Evolutionary conservation across 2,888 invertebrate species (phyloP).

Genomic region (Globia sparganii): DNA sequence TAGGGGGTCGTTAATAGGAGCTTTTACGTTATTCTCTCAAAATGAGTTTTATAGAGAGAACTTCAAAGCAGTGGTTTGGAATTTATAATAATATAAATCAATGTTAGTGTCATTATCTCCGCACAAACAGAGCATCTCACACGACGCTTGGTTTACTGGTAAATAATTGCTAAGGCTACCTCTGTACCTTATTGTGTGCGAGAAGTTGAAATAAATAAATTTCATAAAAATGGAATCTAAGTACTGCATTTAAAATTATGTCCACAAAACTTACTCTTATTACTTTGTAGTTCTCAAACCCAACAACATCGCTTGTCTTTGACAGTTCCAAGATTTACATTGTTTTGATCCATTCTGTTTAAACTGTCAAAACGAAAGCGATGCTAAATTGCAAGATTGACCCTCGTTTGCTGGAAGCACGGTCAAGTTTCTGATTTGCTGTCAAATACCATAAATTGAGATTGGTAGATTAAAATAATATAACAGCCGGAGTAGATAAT

Average conservation of each 20-base stretch:
- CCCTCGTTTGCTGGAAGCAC: neutral
- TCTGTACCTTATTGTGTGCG: neutral
- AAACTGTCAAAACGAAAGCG: constrained; percentile 23
- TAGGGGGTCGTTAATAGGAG: too few relatives aligned
- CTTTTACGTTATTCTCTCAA: too few relatives aligned
- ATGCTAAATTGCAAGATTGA: neutral
- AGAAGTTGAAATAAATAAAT: neutral
- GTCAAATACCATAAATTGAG: constrained; percentile 5
- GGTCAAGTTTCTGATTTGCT: constrained; percentile 3
- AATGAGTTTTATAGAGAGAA: too few relatives aligned
- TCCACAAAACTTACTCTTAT: neutral
- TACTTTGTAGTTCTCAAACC: neutral
- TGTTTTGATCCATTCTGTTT: constrained; percentile 10
- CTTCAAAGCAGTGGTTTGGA: too few relatives aligned
- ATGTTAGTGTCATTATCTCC: too few relatives aligned
- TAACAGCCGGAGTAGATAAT: too few relatives aligned
- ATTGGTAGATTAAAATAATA: neutral
- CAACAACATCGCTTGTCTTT: neutral
- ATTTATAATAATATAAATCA: too few relatives aligned
- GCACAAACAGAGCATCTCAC: neutral
- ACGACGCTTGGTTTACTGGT: neutral
- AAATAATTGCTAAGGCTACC: neutral
- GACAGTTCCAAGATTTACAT: constrained; percentile 9
- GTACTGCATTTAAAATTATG: neutral
- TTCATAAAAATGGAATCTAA: neutral